These are phyloP conservation scores for Eciton burchellii DNA, from an alignment of 1,140 invertebrate species.

Conservation along the genomic window DNA sequence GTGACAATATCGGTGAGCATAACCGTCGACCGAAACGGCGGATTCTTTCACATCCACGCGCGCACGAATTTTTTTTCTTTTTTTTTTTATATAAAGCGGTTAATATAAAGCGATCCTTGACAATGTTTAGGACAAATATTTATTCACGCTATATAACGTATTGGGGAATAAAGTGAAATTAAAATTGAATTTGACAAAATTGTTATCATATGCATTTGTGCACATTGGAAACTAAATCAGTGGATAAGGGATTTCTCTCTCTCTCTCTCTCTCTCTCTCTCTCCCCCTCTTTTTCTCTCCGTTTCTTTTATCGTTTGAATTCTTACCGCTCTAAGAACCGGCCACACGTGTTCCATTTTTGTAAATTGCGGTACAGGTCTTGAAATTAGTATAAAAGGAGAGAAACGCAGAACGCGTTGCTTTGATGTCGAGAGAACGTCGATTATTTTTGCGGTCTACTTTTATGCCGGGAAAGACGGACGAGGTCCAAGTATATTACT, in stretches of 20 bases:
- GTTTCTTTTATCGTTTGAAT: too few species aligned
- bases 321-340: neutral
- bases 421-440: constrained; percentile 20
- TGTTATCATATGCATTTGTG: neutral
- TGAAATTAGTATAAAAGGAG: constrained; percentile 1
- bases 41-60: constrained; percentile 17
- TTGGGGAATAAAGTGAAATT: constrained; percentile 26
- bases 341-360: neutral
- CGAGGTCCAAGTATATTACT: constrained; percentile 22
- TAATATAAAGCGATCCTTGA: neutral
- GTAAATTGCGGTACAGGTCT: neutral
- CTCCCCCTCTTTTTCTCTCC: too few species aligned
- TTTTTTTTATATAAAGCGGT: neutral
- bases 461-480: constrained; percentile 5
- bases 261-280: too few species aligned
- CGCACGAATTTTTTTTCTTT: constrained; percentile 24
- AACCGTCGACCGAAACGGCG: constrained; percentile 35
- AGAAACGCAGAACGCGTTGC: neutral
- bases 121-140: too few species aligned
- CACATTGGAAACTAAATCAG: neutral
- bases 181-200: neutral
- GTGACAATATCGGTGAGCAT: constrained; percentile 50
- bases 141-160: neutral
- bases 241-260: neutral
- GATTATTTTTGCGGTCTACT: constrained; percentile 42